phyloP scores from a whole-genome alignment of 2,113 vertebrate genomes.

The Megalops atlanticus region DNA sequence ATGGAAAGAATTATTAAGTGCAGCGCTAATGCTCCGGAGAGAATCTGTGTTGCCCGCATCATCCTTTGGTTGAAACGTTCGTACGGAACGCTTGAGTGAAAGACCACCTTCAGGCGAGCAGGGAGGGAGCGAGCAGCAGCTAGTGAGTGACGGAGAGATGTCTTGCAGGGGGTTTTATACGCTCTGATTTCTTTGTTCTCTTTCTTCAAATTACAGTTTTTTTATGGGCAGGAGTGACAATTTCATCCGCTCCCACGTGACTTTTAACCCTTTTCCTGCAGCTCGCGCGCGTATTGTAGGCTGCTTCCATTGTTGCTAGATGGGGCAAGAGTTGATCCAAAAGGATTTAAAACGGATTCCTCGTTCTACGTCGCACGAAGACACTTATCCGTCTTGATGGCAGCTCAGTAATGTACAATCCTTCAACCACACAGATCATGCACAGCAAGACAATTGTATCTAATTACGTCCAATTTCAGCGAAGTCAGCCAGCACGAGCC shows the following conservation, averaged over 20 bases:
- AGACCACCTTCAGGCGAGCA: constrained; percentile 18
- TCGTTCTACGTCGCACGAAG: neutral
- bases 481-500: neutral
- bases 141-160: constrained; percentile 47
- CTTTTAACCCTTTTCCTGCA: constrained; percentile 60
- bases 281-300: neutral
- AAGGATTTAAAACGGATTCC: neutral
- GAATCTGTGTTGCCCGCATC: constrained; percentile 54
- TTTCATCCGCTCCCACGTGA: constrained; percentile 63
- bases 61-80: constrained; percentile 30
- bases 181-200: constrained; percentile 75
- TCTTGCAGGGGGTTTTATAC: constrained; percentile 64
- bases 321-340: neutral
- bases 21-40: constrained; percentile 55
- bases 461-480: too few relatives aligned
- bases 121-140: constrained; percentile 18
- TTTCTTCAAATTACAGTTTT: constrained; percentile 49
- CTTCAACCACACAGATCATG: neutral
- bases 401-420: neutral
- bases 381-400: neutral
- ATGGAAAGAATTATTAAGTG: constrained; percentile 49
- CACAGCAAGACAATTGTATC: neutral
- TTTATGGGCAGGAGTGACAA: constrained; percentile 66
- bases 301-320: neutral
- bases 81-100: constrained; percentile 33